Evolutionary conservation across 2,113 vertebrate species (phyloP).

Genomic region (Sceloporus tristichus): DNA sequence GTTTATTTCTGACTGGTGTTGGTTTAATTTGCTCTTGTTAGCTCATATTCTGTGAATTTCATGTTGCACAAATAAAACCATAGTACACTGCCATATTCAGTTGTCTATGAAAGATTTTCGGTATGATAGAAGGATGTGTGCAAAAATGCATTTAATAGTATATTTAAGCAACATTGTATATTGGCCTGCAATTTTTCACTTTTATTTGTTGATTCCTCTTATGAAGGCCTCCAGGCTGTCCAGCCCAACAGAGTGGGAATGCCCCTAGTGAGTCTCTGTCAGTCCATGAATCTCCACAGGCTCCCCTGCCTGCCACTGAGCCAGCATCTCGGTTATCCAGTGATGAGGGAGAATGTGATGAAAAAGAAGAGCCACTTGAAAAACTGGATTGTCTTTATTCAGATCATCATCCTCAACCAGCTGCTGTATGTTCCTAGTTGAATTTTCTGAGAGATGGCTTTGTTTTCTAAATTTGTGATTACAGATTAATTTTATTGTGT

Average conservation of each 20-base stretch:
- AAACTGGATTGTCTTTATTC: slow-evolving; percentile 99
- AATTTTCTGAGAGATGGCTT: slow-evolving; percentile 17
- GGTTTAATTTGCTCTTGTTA: neutral
- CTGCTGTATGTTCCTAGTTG: slow-evolving; percentile 86
- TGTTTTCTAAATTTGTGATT: slow-evolving; percentile 21
- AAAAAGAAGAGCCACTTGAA: slow-evolving; percentile 92
- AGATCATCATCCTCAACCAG: slow-evolving; percentile 97
- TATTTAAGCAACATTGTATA: neutral
- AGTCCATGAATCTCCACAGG: slow-evolving; percentile 87
- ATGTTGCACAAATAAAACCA: neutral
- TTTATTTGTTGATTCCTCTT: slow-evolving; percentile 24
- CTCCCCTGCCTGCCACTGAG: slow-evolving; percentile 85
- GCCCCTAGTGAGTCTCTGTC: slow-evolving; percentile 84
- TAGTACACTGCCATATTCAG: neutral
- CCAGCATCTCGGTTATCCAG: slow-evolving; percentile 92
- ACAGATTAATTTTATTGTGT: slow-evolving; percentile 16
- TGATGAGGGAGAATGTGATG: slow-evolving; percentile 97
- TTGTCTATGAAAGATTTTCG: neutral
- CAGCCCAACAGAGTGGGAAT: slow-evolving; percentile 85
- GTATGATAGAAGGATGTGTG: neutral
- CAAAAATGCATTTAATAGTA: neutral
- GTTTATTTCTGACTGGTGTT: neutral
- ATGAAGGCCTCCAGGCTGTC: slow-evolving; percentile 88
- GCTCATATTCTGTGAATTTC: neutral
- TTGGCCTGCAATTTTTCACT: neutral